Base-by-base conservation (phyloP, 1,140 invertebrate genomes). In the Sweltsa coloradensis region DNA sequence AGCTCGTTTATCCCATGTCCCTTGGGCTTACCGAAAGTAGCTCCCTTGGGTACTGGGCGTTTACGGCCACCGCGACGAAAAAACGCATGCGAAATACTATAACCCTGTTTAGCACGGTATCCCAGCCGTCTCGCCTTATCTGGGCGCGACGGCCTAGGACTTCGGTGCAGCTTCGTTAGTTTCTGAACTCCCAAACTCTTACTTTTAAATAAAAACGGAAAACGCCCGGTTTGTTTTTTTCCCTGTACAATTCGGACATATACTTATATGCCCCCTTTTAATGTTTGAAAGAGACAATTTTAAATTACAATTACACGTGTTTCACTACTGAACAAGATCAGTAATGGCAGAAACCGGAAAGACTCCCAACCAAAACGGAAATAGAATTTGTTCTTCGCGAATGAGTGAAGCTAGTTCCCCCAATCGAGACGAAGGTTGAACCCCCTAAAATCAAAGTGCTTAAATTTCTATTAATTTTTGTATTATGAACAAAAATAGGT, bases 231-330 rank as follows among this genome's bases (percentile, higher is more conserved):
- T 88, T 93, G 71, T 99, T 95, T 75, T 99, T 99, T 73, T 99
- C 98, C 52, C 95, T 81, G 68, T 96, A 99, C 53, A 99, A 74
- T 66, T 99, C 96, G 69, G 97, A 90, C 75, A 99, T 94, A 73
- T 98, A 99, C 68, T 95, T 94, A 74, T 99, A 99, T 50, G 94
- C 96, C 65, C 96, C 97, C 97, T n/a, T n/a, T n/a, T n/a, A n/a
- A n/a, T n/a, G n/a, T n/a, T n/a, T n/a, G n/a, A n/a, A n/a, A n/a
- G n/a, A n/a, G n/a, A n/a, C n/a, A n/a, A n/a, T n/a, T n/a, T n/a
- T n/a, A n/a, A n/a, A n/a, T n/a, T n/a, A n/a, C n/a, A n/a, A n/a
- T n/a, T n/a, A n/a, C n/a, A n/a, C n/a, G n/a, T n/a, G n/a, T n/a
- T n/a, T n/a, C n/a, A n/a, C n/a, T n/a, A n/a, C n/a, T n/a, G n/a